Evolutionary conservation across 2,888 invertebrate species (phyloP), one percentile per base, ranked within the genome.

Genomic region (Gibbula magus): DNA sequence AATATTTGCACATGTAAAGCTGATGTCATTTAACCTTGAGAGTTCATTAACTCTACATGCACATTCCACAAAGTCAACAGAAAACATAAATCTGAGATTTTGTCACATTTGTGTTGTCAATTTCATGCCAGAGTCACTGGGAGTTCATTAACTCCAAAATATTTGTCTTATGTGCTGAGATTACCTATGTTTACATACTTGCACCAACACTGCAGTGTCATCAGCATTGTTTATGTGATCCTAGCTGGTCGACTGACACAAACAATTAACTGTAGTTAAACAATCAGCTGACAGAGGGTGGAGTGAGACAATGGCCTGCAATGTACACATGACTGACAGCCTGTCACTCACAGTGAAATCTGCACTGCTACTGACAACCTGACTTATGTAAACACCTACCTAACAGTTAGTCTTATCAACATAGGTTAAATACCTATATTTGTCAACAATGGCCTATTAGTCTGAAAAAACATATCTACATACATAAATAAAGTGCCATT

Each of bases 141-240:
- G 5, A 61, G n/a, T 61, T 61, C 25, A 61, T 61, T 61, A 29
- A 4, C 61, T 61, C 0, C 16, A 2, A 61, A 61, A 61, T 61
- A 61, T 61, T 61, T 61, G 25, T 29, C 10, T 13, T 13, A 10
- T 29, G 2, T 29, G 25, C 61, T 13, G 25, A 61, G 61, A 22
- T 29, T 61, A 35, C 35, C 35, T 70, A 16, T 70, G 20, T 70
- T 70, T 18, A 70, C 70, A 70, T 70, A 32, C 35, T 70, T 70
- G 70, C 70, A 70, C 32, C 39, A 35, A 70, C 70, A 70, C n/a
- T 35, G 20, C 39, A 39, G n/a, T 35, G 39, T 32, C 35, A 35
- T 70, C 39, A n/a, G 18, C 20, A 70, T 7, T 16, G 39, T 16
- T 56, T 22, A 22, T 56, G 25, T 39, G 39, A 32, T 35, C 39